A percentile compares a stretch with the other conserved stretches of the same genome.
Evolutionary conservation across 2,113 vertebrate genomes (phyloP).

Genomic region (Hassar affinis): DNA sequence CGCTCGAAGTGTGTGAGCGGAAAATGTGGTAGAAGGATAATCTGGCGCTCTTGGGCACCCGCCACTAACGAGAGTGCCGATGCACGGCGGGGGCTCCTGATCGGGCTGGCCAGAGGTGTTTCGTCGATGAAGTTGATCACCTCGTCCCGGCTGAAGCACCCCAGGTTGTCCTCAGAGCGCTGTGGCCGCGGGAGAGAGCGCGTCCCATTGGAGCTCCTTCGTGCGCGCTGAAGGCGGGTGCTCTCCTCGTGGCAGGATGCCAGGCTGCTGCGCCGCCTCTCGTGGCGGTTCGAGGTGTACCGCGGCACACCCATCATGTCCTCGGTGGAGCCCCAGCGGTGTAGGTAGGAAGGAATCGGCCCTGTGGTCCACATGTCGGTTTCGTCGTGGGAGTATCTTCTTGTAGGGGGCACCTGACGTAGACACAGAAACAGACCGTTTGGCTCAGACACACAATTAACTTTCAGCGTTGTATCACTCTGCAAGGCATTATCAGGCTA

Average conservation of each 20-base stretch:
- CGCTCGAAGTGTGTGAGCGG: slow-evolving; percentile 81
- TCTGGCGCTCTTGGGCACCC: slow-evolving; percentile 66
- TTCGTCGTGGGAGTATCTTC: slow-evolving; percentile 92
- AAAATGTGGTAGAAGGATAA: slow-evolving; percentile 70
- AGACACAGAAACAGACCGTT: slow-evolving; percentile 48
- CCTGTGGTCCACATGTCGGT: slow-evolving; percentile 84
- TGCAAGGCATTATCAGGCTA: slow-evolving; percentile 12
- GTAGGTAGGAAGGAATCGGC: slow-evolving; percentile 81
- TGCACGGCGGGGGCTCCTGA: slow-evolving; percentile 70
- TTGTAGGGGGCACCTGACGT: slow-evolving; percentile 85
- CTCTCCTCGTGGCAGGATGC: slow-evolving; percentile 77
- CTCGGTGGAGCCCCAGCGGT: slow-evolving; percentile 84
- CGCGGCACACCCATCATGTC: slow-evolving; percentile 77
- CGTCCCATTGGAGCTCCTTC: slow-evolving; percentile 81
- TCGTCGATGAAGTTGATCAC: slow-evolving; percentile 81
- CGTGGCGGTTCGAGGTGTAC: slow-evolving; percentile 74
- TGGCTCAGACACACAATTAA: neutral
- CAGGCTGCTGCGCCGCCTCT: slow-evolving; percentile 76
- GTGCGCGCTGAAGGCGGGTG: slow-evolving; percentile 72
- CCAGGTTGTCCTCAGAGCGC: slow-evolving; percentile 65
- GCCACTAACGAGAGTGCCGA: slow-evolving; percentile 77
- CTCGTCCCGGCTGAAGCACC: slow-evolving; percentile 81
- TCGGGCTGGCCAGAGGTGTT: slow-evolving; percentile 75
- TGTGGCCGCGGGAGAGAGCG: slow-evolving; percentile 70
- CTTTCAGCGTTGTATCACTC: neutral